Evolutionary conservation across 2,888 invertebrate genomes (phyloP).

Genomic region (Cinara cedri): DNA sequence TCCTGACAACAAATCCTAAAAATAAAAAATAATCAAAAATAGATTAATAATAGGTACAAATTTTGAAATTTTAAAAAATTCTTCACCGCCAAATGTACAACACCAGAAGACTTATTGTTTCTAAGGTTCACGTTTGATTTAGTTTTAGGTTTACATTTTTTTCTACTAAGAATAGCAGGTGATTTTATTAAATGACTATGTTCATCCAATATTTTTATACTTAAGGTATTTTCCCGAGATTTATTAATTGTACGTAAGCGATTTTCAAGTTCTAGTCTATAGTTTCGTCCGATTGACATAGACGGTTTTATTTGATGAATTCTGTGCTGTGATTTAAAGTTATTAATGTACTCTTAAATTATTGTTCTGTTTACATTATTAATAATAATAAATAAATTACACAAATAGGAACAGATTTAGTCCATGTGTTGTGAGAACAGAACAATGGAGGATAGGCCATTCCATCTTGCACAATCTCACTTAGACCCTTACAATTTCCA

Average conservation of each 20-base stretch:
- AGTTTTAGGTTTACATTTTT: neutral
- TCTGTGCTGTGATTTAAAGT: constrained; percentile 23
- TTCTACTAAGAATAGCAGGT: neutral
- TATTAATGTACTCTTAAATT: neutral
- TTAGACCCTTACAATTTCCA: neutral
- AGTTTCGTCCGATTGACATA: constrained; percentile 45
- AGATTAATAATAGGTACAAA: no score
- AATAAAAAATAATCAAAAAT: neutral
- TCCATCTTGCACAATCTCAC: neutral
- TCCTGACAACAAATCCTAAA: constrained; percentile 53
- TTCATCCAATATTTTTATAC: constrained; percentile 31
- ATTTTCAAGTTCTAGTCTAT: constrained; percentile 38
- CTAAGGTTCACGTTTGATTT: neutral
- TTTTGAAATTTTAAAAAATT: neutral
- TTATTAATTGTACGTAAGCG: constrained; percentile 14
- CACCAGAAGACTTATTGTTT: constrained; percentile 1
- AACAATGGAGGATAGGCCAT: constrained; percentile 68
- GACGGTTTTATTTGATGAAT: constrained; percentile 21
- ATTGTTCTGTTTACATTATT: neutral
- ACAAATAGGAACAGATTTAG: constrained; percentile 70
- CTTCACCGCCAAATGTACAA: constrained; percentile 30
- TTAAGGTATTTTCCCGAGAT: neutral
- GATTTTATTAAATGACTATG: constrained; percentile 15
- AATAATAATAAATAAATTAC: constrained; percentile 60
- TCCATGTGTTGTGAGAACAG: constrained; percentile 71